phyloP scores from a whole-genome alignment of 2,888 invertebrate species.

The Protonemura montana region DNA sequence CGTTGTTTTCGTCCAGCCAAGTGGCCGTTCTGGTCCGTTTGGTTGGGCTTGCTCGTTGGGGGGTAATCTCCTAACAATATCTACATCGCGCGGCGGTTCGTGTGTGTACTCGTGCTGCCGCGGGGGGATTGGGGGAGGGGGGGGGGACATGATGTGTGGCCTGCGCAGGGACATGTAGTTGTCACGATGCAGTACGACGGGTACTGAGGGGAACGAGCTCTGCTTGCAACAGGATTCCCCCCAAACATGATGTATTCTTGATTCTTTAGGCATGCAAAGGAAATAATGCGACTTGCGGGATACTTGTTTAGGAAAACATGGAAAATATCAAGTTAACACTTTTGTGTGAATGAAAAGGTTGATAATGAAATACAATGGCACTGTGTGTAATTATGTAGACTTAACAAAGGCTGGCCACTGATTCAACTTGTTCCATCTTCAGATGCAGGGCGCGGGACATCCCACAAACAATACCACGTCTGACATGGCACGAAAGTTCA shows the following conservation, averaged over 20 bases:
- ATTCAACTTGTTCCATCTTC: neutral
- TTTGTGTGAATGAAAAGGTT: neutral
- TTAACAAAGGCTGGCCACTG: neutral
- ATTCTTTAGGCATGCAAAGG: neutral
- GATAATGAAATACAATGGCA: conserved; percentile 9
- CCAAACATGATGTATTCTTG: too few species aligned
- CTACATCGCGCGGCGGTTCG: neutral
- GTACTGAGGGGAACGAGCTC: neutral
- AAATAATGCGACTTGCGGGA: neutral
- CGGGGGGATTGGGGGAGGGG: neutral
- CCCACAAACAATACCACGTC: neutral
- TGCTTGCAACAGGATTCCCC: neutral
- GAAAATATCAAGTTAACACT: neutral
- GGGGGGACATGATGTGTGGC: neutral
- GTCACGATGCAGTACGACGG: conserved; percentile 13
- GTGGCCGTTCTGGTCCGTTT: neutral
- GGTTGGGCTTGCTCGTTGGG: neutral
- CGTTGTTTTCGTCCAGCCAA: neutral
- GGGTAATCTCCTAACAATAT: neutral
- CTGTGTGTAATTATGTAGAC: neutral
- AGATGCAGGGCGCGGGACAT: neutral
- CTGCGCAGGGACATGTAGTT: neutral
- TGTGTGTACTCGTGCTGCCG: neutral
- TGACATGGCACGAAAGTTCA: too few species aligned
- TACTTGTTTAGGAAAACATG: neutral